Base-by-base conservation (phyloP, 1,140 invertebrate species). In the Asobara japonica region DNA sequence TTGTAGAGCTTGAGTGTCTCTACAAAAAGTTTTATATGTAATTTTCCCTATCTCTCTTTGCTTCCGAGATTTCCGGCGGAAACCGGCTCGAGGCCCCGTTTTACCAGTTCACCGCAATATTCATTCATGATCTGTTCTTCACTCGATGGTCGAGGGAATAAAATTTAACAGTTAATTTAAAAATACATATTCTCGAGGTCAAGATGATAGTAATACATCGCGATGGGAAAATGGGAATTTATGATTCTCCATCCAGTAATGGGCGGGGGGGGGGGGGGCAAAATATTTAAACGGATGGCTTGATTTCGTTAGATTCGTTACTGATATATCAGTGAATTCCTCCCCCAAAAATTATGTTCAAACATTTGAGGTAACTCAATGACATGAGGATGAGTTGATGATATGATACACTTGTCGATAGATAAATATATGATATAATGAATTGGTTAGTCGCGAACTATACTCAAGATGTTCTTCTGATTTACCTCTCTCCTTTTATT, bases 301-400 rank as follows among this genome's bases (percentile, higher is more conserved):
- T 70, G 66, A 33, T 36, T 75, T 75, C 70, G 71, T 72, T 75
- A 75, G 70, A 33, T 75, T 72, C 71, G 74, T 72, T 72, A 72
- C 38, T 70, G 25, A 25, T 45, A 71, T 36, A 41, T 16, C 25
- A 25, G 25, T 10, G 33, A 56, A n/a, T 62, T 56, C 65, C 68
- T 69, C 27, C 29, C n/a, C 64, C 22, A 41, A 29, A 1, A 16
- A 20, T 69, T 56, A 31, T 62, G 51, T 33, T 62, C 62, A 22
- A 30, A 60, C 25, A n/a, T 61, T 48, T 62, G 2, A 4, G 20
- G 1, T 25, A 27, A n/a, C 51, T 27, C 18, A 29, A 60, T 25
- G 20, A 60, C 22, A 13, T 27, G n/a, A 20, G 51, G 8, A 60
- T 60, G 22, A 10, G 11, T 38, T 11, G n/a, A 16, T 45, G 41